Evolutionary conservation across 2,113 vertebrate species (phyloP).

Genomic region (Dolichotis patagonum): DNA sequence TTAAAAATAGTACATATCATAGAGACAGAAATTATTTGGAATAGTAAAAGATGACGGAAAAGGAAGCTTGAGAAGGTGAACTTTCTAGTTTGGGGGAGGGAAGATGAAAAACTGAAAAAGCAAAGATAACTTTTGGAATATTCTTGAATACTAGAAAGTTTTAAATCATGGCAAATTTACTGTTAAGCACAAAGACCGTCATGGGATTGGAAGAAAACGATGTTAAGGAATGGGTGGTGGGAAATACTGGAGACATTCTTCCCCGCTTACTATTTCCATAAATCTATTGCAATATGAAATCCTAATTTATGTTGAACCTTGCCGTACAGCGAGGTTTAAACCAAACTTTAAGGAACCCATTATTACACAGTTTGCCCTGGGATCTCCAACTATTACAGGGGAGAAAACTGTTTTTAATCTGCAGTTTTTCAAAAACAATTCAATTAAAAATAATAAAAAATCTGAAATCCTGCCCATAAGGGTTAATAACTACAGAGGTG

Average conservation of each 20-base stretch:
- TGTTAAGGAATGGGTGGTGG: not conserved
- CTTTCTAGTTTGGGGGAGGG: not conserved
- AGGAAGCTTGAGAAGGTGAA: constrained; percentile 6
- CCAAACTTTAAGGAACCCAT: constrained; percentile 68
- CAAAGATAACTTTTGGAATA: not conserved
- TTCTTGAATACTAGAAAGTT: constrained; percentile 24
- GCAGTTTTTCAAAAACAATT: constrained; percentile 72
- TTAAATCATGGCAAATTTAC: constrained; percentile 58
- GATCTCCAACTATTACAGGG: constrained; percentile 49
- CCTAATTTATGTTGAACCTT: constrained; percentile 63
- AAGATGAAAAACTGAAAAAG: not conserved
- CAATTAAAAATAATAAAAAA: constrained; percentile 87
- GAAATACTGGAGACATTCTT: not conserved
- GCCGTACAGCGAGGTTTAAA: constrained; percentile 53
- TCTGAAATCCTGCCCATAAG: constrained; percentile 84
- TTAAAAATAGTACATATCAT: constrained; percentile 58
- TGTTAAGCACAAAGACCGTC: not conserved
- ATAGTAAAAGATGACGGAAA: not conserved
- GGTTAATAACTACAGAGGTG: constrained; percentile 86
- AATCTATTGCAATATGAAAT: constrained; percentile 47
- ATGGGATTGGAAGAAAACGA: not conserved
- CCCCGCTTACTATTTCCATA: constrained; percentile 27
- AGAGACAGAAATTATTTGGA: constrained; percentile 43
- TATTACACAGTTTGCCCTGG: constrained; percentile 70
- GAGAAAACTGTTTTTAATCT: constrained; percentile 70